Percentiles rank a stretch among this genome's conserved stretches.
Conservation (phyloP, 2,113 vertebrate species). For the Edolisoma coerulescens region DNA sequence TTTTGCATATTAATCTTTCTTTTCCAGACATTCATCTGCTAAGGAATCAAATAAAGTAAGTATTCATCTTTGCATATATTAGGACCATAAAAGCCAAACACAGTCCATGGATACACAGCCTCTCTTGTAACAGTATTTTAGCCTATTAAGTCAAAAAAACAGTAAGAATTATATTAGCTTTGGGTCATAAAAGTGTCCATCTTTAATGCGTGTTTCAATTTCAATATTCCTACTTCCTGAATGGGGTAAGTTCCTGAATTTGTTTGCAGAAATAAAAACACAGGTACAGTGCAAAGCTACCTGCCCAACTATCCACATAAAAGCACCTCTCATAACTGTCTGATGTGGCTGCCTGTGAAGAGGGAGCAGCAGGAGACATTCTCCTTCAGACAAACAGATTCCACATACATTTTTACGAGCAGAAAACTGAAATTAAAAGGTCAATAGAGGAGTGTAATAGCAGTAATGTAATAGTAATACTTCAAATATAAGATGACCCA, state of each 20-base stretch:
- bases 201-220: background rate
- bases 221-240: background rate
- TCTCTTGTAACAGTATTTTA: background rate
- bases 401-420: background rate
- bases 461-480: background rate
- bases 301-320: background rate
- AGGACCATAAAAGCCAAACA: background rate
- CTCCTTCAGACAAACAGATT: background rate
- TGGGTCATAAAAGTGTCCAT: background rate
- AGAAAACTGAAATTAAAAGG: background rate
- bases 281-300: background rate
- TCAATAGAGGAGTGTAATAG: background rate
- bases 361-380: background rate
- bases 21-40: constrained; percentile 21
- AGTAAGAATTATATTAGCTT: background rate
- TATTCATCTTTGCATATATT: background rate
- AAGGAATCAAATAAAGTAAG: constrained; percentile 37
- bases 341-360: background rate
- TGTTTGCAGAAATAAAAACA: background rate
- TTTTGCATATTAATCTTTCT: background rate
- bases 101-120: background rate
- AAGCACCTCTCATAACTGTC: background rate
- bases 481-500: background rate
- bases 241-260: background rate
- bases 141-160: background rate